phyloP scores from a whole-genome alignment of 2,113 vertebrate species.

The Corvus moneduloides region DNA sequence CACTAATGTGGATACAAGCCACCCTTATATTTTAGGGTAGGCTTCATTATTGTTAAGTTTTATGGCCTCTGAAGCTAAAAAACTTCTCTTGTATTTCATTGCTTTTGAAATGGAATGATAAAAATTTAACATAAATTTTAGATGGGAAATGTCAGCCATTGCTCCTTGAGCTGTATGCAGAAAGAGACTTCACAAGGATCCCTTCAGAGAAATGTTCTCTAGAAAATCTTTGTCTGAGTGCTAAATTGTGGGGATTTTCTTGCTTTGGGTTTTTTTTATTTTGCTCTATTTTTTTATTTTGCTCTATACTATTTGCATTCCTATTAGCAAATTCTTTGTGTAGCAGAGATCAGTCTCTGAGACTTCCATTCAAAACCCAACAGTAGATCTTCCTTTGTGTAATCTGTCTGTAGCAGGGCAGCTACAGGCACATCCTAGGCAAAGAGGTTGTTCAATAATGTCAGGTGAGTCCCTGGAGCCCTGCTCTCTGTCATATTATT shows the following conservation, averaged over 20 bases:
- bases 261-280: neutral
- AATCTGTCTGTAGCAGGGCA: slow-evolving; percentile 33
- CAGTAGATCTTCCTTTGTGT: slow-evolving; percentile 54
- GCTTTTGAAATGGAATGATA: slow-evolving; percentile 1
- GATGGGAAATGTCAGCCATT: neutral
- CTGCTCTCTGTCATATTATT: slow-evolving; percentile 72
- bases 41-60: neutral
- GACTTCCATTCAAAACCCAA: slow-evolving; percentile 24
- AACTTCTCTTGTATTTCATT: neutral
- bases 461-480: slow-evolving; percentile 71
- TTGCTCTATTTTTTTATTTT: neutral
- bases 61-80: neutral
- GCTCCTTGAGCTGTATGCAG: neutral
- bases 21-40: neutral
- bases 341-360: neutral
- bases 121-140: slow-evolving; percentile 8
- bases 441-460: slow-evolving; percentile 64
- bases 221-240: neutral
- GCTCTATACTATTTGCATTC: slow-evolving; percentile 24
- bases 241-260: neutral
- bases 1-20: neutral
- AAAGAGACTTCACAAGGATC: neutral
- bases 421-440: slow-evolving; percentile 43
- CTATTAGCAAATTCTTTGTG: slow-evolving; percentile 9
- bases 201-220: neutral